Base-by-base conservation (phyloP, 2,797 vertebrate species). In the Mormyrus proboscirostris region DNA sequence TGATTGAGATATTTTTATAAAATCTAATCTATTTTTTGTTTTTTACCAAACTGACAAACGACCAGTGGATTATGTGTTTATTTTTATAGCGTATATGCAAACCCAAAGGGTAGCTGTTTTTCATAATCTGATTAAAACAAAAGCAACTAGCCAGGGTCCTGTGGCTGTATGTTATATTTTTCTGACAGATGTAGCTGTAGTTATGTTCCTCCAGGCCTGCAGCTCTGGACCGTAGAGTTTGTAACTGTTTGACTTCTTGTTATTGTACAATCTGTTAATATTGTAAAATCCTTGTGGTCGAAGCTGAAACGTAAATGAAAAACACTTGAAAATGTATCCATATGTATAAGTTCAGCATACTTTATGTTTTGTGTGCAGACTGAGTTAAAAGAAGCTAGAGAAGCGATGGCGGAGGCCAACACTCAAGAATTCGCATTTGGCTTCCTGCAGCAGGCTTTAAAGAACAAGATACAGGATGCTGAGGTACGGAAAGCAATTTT, bases 371-470 rank as follows among this genome's bases (percentile, higher is more conserved):
- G 51, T 55, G 22, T 38, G 19, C 92, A 97, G 96, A 91, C 92
- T 1, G 96, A 96, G 90, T 94, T 96, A 89, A 95, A 94, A 89
- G 89, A 95, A 87, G 95, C 96, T 0, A 93, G 96, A 22, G 94
- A 95, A 19, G 85, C 95, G 59, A 96, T 96, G 96, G 92, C 96
- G 89, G 96, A 97, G 90, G 96, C 96, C 91, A 96, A 96, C 93
- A 95, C 91, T 73, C 96, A 97, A 92, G 96, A 96, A 90, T 97
- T 96, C 2, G 96, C 96, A 91, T 97, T 97, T 91, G 95, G 92
- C 91, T 96, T 93, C 89, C 94, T 97, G 2, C 94, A 97, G 90
- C 96, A 97, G 92, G 93, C 95, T 0, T 95, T 97, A 62, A 94
- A 96, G 88, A 96, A 95, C 93, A 94, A 92, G 91, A 95, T 97